Evolutionary conservation across 2,113 vertebrate genomes (phyloP).

Genomic region (Forbesichthys papilliferus): DNA sequence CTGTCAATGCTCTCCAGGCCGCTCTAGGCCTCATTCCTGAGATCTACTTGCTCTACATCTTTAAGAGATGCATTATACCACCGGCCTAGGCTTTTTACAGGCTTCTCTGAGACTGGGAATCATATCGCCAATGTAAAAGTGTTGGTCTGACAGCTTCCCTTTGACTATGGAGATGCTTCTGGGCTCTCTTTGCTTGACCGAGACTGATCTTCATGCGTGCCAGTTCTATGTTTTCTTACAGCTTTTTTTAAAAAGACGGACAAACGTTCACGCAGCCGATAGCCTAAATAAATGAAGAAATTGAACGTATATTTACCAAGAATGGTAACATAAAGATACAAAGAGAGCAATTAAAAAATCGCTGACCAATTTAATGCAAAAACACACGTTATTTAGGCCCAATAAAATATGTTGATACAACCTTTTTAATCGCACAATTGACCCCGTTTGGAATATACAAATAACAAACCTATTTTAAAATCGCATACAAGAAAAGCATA

Average conservation of each 20-base stretch:
- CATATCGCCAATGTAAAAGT: neutral
- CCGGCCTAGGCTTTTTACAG: conserved; percentile 3
- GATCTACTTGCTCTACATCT: conserved; percentile 1
- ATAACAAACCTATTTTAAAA: too few relatives aligned
- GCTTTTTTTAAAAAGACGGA: neutral
- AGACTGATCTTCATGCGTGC: conserved; percentile 1
- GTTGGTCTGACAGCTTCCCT: conserved; percentile 13
- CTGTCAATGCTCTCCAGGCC: neutral
- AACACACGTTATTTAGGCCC: too few relatives aligned
- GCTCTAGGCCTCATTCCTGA: neutral
- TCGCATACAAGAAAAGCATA: too few relatives aligned
- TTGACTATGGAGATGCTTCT: conserved; percentile 14
- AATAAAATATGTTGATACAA: too few relatives aligned
- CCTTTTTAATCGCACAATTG: too few relatives aligned
- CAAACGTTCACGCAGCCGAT: too few relatives aligned
- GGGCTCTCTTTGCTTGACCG: conserved; percentile 11
- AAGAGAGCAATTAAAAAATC: too few relatives aligned
- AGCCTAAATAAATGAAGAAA: too few relatives aligned
- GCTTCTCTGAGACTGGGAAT: conserved; percentile 12
- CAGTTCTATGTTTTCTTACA: neutral
- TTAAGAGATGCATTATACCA: conserved; percentile 9
- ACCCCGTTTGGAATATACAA: too few relatives aligned
- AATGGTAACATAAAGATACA: too few relatives aligned
- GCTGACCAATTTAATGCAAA: too few relatives aligned
- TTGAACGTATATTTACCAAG: too few relatives aligned